Evolutionary conservation across 2,797 vertebrate genomes (phyloP).

Genomic region (Threskiornis aethiopicus): DNA sequence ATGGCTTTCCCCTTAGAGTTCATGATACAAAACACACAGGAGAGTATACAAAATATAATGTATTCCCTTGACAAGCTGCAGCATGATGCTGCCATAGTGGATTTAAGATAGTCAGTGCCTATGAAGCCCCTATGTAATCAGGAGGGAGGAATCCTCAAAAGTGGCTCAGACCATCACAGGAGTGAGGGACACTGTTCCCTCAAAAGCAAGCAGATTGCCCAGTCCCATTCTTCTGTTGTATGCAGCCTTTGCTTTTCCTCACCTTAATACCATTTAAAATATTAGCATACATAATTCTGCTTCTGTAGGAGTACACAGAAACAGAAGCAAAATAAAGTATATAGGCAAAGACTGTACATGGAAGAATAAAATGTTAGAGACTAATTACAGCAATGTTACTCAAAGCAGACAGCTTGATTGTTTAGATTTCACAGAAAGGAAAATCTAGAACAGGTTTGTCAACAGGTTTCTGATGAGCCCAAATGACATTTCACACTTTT

Average conservation of each 20-base stretch:
- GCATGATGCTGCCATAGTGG: not conserved
- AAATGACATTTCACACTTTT: conserved; percentile 27
- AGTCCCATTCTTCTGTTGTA: too few species aligned
- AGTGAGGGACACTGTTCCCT: not conserved
- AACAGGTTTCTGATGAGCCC: conserved; percentile 25
- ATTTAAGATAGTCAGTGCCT: not conserved
- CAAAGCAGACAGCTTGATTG: not conserved
- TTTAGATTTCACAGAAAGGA: not conserved
- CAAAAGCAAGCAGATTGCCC: not conserved
- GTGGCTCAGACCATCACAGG: too few species aligned
- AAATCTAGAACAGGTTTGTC: not conserved
- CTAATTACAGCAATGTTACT: not conserved
- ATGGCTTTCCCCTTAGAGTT: too few species aligned
- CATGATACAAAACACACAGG: too few species aligned
- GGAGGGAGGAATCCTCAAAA: not conserved
- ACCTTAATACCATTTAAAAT: not conserved
- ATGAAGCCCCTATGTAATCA: too few species aligned
- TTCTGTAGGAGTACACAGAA: not conserved
- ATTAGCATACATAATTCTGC: too few species aligned
- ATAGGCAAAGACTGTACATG: not conserved
- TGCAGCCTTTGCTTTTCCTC: not conserved
- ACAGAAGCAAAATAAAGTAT: not conserved
- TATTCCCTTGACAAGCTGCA: too few species aligned
- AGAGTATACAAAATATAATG: fast-evolving
- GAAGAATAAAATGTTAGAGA: not conserved